Evolutionary conservation across 2,113 vertebrate genomes (phyloP).

Genomic region (Opisthocomus hoazin): DNA sequence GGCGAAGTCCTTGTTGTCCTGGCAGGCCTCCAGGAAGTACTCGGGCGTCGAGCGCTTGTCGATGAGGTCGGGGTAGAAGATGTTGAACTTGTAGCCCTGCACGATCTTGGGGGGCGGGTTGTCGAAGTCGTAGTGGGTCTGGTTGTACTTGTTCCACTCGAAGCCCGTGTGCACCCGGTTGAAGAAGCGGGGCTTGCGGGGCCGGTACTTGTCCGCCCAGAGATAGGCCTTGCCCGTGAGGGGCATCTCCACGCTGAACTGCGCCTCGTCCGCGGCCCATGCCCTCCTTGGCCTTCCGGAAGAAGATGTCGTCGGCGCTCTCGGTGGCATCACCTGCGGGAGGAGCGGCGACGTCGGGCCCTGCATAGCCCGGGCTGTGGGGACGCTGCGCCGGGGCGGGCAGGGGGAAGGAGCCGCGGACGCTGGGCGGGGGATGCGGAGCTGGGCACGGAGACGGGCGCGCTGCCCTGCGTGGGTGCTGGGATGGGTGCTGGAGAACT

Average conservation of each 20-base stretch:
- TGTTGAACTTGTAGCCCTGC: constrained; percentile 99
- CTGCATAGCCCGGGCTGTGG: not conserved
- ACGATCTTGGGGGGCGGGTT: constrained; percentile 97
- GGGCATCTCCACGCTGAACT: constrained; percentile 96
- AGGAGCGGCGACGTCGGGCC: fast-evolving
- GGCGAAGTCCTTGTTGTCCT: constrained; percentile 94
- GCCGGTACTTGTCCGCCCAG: constrained; percentile 98
- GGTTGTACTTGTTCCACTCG: constrained; percentile 99
- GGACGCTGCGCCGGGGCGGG: fast-evolving
- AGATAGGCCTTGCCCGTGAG: constrained; percentile 93
- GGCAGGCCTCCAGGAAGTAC: constrained; percentile 94
- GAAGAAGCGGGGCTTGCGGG: constrained; percentile 96
- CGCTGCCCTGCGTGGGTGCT: fast-evolving
- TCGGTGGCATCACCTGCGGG: constrained; percentile 85
- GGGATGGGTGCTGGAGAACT: not conserved
- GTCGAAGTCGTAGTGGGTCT: constrained; percentile 97
- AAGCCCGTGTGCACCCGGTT: constrained; percentile 98
- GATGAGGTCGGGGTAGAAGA: constrained; percentile 97
- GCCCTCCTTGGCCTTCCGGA: constrained; percentile 89
- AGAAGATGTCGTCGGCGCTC: constrained; percentile 92
- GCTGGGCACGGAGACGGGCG: fast-evolving
- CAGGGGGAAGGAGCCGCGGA: not conserved
- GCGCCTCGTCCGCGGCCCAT: constrained; percentile 94
- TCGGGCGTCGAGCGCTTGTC: constrained; percentile 93
- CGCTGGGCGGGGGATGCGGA: not conserved